A percentile compares a stretch with the other conserved stretches of the same genome.
Evolutionary conservation across 1,140 invertebrate species (phyloP).

Genomic region (Lineus longissimus): DNA sequence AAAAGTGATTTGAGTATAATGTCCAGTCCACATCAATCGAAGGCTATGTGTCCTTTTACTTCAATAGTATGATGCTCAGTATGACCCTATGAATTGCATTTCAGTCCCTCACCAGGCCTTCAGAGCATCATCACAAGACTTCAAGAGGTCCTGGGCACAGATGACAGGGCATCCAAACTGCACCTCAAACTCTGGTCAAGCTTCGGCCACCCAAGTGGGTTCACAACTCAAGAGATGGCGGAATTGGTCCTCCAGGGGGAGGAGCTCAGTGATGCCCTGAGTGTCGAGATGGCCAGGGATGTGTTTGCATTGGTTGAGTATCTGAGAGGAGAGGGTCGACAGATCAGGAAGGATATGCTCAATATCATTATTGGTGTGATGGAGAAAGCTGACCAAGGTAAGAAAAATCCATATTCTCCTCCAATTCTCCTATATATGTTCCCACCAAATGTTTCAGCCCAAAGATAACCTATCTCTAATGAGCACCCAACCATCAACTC

Average conservation of each 20-base stretch:
- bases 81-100: no score
- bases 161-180: conserved; percentile 21
- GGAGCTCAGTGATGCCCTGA: conserved; percentile 9
- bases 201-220: conserved; percentile 36
- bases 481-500: no score
- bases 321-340: not conserved
- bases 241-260: conserved; percentile 8
- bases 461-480: no score
- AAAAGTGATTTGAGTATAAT: no score
- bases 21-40: no score
- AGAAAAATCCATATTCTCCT: not conserved
- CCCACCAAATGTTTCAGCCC: not conserved
- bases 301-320: not conserved
- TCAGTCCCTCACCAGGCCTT: conserved; percentile 4
- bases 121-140: conserved; percentile 15
- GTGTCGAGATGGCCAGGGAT: not conserved
- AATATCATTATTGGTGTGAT: not conserved
- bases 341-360: not conserved
- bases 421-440: not conserved
- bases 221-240: conserved; percentile 19
- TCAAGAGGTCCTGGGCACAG: conserved; percentile 21
- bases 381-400: not conserved
- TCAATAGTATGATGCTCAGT: no score
- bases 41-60: no score
- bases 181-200: conserved; percentile 27